These are phyloP conservation scores for Tadarida brasiliensis DNA, from an alignment of 2,797 vertebrate genomes.

Conservation along the genomic window DNA sequence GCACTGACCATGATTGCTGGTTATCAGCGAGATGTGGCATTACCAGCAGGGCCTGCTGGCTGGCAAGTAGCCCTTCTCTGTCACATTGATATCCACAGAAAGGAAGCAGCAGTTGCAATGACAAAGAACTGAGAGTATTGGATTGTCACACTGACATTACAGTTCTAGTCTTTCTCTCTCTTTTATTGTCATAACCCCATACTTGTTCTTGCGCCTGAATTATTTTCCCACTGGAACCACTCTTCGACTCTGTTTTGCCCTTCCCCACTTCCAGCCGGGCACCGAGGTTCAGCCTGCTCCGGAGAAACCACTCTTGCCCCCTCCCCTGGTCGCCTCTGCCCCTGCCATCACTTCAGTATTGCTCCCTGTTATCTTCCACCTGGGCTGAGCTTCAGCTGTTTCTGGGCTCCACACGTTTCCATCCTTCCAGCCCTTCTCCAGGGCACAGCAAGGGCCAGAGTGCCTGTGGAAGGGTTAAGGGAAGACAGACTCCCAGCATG, in stretches of 20 bases:
- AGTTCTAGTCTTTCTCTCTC: background rate
- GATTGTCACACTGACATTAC: background rate
- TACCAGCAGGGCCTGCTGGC: constrained; percentile 33
- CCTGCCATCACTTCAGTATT: background rate
- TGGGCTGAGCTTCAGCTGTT: background rate
- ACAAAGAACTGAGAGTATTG: background rate
- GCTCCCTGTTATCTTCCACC: too few relatives aligned
- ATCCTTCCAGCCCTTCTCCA: background rate
- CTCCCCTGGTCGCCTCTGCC: background rate
- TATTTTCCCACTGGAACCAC: background rate
- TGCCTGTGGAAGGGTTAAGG: background rate
- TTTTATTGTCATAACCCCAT: background rate
- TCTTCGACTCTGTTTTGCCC: background rate
- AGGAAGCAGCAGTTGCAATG: constrained; percentile 21
- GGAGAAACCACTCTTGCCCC: background rate
- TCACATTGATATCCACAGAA: background rate
- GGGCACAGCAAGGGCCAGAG: background rate
- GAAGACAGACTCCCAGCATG: background rate
- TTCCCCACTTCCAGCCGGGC: background rate
- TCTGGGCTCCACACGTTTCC: background rate
- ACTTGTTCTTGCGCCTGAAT: background rate
- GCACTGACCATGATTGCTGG: background rate
- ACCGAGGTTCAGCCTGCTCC: background rate
- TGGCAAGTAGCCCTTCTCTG: constrained; percentile 31
- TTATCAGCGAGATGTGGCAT: constrained; percentile 21